Evolutionary conservation across 2,888 invertebrate species (phyloP), one percentile per base, ranked within the genome.

Genomic region (Latrodectus hesperus): DNA sequence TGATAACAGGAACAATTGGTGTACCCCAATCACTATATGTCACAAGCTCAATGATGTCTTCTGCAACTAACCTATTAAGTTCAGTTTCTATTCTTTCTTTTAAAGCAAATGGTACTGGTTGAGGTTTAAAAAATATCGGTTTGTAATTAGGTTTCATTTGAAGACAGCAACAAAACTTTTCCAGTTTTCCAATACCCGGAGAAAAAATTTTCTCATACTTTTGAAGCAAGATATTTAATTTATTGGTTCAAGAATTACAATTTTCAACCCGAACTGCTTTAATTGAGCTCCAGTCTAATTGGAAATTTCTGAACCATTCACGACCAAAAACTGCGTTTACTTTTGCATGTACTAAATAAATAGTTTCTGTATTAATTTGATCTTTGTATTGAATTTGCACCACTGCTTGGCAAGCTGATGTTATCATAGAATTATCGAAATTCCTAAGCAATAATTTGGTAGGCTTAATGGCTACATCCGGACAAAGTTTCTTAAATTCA

Each of bases 81-180:
- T 78, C 78, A 78, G 78, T 70, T 78, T 71, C 78, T 78, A 78
- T 78, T 78, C 78, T 78, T 78, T 78, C 68, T 78, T 78, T 78
- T 53, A 78, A 78, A 78, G 78, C 78, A 78, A 78, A 78, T 78
- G 78, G 78, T 78, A 78, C 78, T 78, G 78, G 68, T 78, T 38
- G 78, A 78, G 78, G 78, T 78, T 78, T 78, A 78, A 68, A 78
- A 78, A 78, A 78, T 78, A 78, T 68, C 78, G 70, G 78, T 78
- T 78, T 78, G 78, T 70, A n/a, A n/a, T n/a, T n/a, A n/a, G n/a
- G n/a, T n/a, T n/a, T n/a, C n/a, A n/a, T n/a, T n/a, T n/a, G n/a
- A n/a, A n/a, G n/a, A n/a, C n/a, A n/a, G n/a, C n/a, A n/a, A n/a
- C n/a, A n/a, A n/a, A n/a, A n/a, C n/a, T 77, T 77, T 77, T 77